Base-by-base conservation (phyloP, 1,140 invertebrate genomes). In the Solenopsis invicta region DNA sequence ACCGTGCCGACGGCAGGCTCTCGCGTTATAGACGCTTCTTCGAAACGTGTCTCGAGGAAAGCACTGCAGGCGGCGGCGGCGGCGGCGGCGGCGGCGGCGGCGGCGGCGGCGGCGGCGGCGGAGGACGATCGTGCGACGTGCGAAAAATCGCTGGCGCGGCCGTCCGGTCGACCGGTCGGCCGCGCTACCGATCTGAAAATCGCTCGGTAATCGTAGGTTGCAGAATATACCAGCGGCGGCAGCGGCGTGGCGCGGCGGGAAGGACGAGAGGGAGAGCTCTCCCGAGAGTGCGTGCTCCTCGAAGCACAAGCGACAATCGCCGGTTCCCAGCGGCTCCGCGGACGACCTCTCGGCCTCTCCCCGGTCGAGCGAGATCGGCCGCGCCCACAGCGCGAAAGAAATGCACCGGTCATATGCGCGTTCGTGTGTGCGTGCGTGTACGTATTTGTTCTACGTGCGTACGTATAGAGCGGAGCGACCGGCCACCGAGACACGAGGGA, bases 321-420 rank as follows among this genome's bases (percentile, higher is more conserved):
- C 89, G 92, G 93, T 94, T 94, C 94, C 93, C 92, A 94, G 92
- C 92, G 90, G 88, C 88, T 88, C 82, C 50, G 69, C 75, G 84
- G 89, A 92, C 93, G 94, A 94, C 93, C 93, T 95, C 92, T 94
- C 92, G 92, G 93, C 93, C 93, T 92, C 88, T 93, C 82, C 91
- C 93, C 92, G 92, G 92, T 93, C 93, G 92, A 89, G 92, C 82
- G 87, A 89, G 87, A 91, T 88, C 89, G 87, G 91, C 93, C 94
- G 94, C 93, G 93, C 93, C 94, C 93, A 94, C 92, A 88, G 72
- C 86, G 89, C 87, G 92, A 93, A 93, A 93, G 92, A 93, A 93
- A 93, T 91, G 84, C 87, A 80, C 78, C 85, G 71, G 21, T 75
- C 77, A 29, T 72, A 29, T 61, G 41, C 41, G 56, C 41, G 66